Base-by-base conservation (phyloP, 37 sponge, comb jelly and placozoan species). In the Ephydatia muelleri region DNA sequence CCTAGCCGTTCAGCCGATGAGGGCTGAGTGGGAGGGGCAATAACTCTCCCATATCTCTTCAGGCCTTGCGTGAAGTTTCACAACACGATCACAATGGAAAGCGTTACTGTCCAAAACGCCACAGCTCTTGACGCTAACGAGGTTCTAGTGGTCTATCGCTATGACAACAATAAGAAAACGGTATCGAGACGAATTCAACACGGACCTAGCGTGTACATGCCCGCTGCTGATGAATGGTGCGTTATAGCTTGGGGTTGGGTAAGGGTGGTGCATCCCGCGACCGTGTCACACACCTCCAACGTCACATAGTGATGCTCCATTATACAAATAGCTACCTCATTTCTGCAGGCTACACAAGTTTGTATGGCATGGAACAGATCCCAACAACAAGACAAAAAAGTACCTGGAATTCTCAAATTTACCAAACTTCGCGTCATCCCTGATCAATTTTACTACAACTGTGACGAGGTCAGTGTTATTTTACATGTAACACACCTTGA, bases 371-470 rank as follows among this genome's bases (percentile, higher is more conserved):
- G 97, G 97, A 0, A 88, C 97, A n/a, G 91, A 91, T 29, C 83
- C 76, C 3, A 85, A 88, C 65, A 96, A 96, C 85, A 96, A 96
- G 82, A 96, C 97, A 2, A 83, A 38, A 89, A 92, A 78, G 80
- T 89, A 5, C 97, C 97, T 25, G 90, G 94, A 49, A 79, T 32
- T 0, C 73, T 89, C 49, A 85, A 57, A 34, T 96, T 96, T 78
- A 93, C 87, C 67, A 93, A 89, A 66, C 92, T 96, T 64, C 77
- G 91, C 25, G 95, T 96, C 72, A 92, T 96, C 73, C 97, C 97
- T 31, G 97, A 96, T 83, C 97, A 96, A 76, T 93, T 96, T 87
- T 96, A 96, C 92, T 86, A 80, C 76, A 96, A 96, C 66, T 88
- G 87, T 43, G 72, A 79, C 38, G 94, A 93, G 57, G 95, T 90